Conservation (phyloP, 2,888 invertebrate species). For the Nebria brevicollis region DNA sequence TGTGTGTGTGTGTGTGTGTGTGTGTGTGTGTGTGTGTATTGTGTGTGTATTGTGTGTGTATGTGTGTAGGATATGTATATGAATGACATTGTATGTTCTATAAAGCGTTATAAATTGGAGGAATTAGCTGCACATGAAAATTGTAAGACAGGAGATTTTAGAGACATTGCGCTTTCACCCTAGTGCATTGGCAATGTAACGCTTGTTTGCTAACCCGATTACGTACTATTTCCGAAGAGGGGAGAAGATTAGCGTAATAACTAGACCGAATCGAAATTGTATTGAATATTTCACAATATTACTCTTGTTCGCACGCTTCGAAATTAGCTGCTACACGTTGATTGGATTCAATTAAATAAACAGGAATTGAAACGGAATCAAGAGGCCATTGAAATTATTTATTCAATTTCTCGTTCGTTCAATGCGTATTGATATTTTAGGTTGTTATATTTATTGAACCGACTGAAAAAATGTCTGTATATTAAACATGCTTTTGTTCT, state of each 20-base stretch:
- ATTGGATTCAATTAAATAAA: too few species aligned
- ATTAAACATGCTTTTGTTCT: too few species aligned
- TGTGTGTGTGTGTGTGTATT: too few species aligned
- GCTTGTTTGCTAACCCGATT: conserved; percentile 28
- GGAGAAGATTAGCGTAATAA: conserved; percentile 40
- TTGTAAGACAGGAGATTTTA: background rate
- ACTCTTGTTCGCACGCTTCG: background rate
- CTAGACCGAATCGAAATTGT: conserved; percentile 14
- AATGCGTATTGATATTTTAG: too few species aligned
- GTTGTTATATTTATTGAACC: too few species aligned
- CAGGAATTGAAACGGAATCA: too few species aligned
- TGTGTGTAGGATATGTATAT: background rate
- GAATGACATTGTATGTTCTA: background rate
- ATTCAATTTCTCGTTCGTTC: too few species aligned
- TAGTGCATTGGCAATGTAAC: background rate
- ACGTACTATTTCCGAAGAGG: conserved; percentile 25
- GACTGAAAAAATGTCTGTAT: too few species aligned
- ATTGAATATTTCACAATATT: background rate
- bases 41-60: too few species aligned
- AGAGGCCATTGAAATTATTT: too few species aligned
- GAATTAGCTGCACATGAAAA: background rate
- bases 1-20: too few species aligned
- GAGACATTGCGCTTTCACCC: background rate
- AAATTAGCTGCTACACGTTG: background rate
- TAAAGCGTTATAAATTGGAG: background rate